Base-by-base conservation (phyloP, 2,888 invertebrate species). In the Chydorus sphaericus region DNA sequence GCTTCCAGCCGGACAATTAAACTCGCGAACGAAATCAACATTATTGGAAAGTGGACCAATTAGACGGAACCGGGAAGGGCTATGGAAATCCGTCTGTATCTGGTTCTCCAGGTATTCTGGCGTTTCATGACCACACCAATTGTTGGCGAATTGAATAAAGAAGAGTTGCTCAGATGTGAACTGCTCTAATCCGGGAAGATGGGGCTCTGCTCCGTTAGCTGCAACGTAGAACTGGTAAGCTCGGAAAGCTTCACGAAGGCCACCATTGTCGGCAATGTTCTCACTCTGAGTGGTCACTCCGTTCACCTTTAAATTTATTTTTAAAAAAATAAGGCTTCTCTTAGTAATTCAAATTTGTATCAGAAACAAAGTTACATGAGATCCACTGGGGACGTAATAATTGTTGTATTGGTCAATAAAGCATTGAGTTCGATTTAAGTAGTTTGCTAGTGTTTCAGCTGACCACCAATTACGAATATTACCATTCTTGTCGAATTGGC, bases 391-490 rank as follows among this genome's bases (percentile, higher is more conserved):
- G 11, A 76, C 65, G 6, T 67, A 66, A 63, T 72, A 77, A 60
- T 70, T 69, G 49, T 60, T 60, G 60, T 73, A 74, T 62, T 73
- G 76, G 44, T 74, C 69, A 51, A 76, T 71, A 57, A 76, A 73
- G 63, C 76, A 76, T 60, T 72, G 66, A 4, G 75, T 71, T 59
- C 69, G 68, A 28, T 70, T 64, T 60, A 73, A 71, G 63, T 76
- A 76, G 51, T 66, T 67, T 11, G 66, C 63, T 31, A 75, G 70
- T 10, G 75, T 75, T 31, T 65, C 65, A 30, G 70, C 66, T 55
- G 71, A 70, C 76, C 76, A 76, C 76, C 77, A 77, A 59, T 73
- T 70, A 38, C 70, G 67, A 56, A 75, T 66, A 63, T 76, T 76
- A 3, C 76, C 76, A 57, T 71, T 63, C 60, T 73, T 71, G 64